phyloP scores from a whole-genome alignment of 2,797 vertebrate genomes.

The Cirrhinus molitorella region DNA sequence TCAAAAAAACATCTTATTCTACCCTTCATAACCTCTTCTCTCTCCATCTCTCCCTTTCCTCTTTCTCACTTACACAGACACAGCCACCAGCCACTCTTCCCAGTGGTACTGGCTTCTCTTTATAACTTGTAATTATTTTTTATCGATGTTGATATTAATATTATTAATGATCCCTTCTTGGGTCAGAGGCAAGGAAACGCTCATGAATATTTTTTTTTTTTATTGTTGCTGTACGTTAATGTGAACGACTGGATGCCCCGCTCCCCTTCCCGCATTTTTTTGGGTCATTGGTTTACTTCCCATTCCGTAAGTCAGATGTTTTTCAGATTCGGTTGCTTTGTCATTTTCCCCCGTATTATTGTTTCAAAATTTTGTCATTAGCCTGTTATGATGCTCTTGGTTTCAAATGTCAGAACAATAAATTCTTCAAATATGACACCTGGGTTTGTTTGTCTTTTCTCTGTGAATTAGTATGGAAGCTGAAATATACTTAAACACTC shows the following conservation, averaged over 20 bases:
- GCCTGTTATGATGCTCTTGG: constrained; percentile 62
- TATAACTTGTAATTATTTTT: constrained; percentile 74
- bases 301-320: constrained; percentile 54
- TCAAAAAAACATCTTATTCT: constrained; percentile 37
- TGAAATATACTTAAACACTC: too few relatives aligned
- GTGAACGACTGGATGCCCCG: constrained; percentile 67
- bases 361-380: constrained; percentile 53
- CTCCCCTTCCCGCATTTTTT: constrained; percentile 29
- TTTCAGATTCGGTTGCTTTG: constrained; percentile 55
- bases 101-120: constrained; percentile 63
- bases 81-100: constrained; percentile 58
- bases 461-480: too few relatives aligned
- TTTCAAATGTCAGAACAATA: constrained; percentile 68
- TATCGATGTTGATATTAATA: constrained; percentile 67
- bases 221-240: constrained; percentile 64
- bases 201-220: constrained; percentile 62
- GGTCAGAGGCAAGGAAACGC: constrained; percentile 61
- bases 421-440: constrained; percentile 62
- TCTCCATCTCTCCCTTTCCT: constrained; percentile 30
- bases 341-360: constrained; percentile 27
- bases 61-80: constrained; percentile 48
- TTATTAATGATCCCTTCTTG: constrained; percentile 64
- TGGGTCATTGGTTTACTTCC: constrained; percentile 53
- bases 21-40: constrained; percentile 40
- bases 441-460: constrained; percentile 7